Base-by-base conservation (phyloP, 1,140 invertebrate genomes). In the Zaprionus vittiger region DNA sequence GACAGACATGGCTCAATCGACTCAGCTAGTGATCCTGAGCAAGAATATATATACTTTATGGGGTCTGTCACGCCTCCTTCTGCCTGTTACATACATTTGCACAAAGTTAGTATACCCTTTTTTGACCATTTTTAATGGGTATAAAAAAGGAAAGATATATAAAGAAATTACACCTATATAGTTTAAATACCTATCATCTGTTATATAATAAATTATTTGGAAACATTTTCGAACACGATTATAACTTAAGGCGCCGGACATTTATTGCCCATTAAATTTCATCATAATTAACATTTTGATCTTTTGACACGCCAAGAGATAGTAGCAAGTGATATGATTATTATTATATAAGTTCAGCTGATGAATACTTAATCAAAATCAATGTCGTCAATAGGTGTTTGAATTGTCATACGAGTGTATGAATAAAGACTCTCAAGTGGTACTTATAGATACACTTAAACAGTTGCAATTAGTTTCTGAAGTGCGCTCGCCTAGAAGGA, bases 381-480 rank as follows among this genome's bases (percentile, higher is more conserved):
- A 72, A 70, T 64, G 73, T 59, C 67, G 63, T 52, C 54, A 75
- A 64, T 70, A 71, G 52, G 34, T 71, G 34, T 75, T 59, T 65
- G 41, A 75, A 70, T 63, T 57, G 73, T 52, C 31, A 70, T 70
- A 62, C 47, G 17, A 34, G 31, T 34, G 11, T 2, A 38, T 41
- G 55, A n/a, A 6, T 55, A 17, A 61, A 37, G 28, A 56, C 12
- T 59, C 62, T 76, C 68, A 28, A 72, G 55, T 76, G 67, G 52
- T 59, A 24, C 47, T 52, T 24, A 11, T 52, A 71, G 56, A 57
- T 69, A 59, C 31, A 41, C 62, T 37, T 47, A 71, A 70, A 41
- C 34, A 41, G 59, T 4, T 20, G 55, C 61, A 76, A 65, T 72
- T 52, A 44, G 20, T 61, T 37, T 65, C 14, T 70, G 38, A 38